These are phyloP conservation scores for Nicator chloris DNA, from an alignment of 2,113 vertebrate genomes.

Conservation along the genomic window DNA sequence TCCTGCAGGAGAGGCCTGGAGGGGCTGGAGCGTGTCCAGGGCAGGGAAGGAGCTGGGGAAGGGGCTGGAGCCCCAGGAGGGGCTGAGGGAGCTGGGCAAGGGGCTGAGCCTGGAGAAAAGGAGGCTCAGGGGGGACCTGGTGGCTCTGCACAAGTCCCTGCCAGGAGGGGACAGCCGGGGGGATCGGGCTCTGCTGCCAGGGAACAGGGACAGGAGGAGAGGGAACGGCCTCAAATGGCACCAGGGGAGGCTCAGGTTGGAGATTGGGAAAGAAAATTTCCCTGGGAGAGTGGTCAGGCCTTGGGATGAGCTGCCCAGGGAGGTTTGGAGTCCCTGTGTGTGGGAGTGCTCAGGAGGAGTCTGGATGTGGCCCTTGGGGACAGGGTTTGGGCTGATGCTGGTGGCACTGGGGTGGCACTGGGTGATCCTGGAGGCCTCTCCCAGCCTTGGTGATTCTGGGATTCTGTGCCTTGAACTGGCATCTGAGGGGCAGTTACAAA, in stretches of 20 bases:
- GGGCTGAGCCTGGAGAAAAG: neutral
- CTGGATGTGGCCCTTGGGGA: neutral
- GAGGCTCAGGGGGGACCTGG: neutral
- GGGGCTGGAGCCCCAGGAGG: too few relatives aligned
- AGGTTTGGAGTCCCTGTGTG: neutral
- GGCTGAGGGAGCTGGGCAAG: neutral
- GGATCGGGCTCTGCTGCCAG: too few relatives aligned
- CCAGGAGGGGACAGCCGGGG: neutral
- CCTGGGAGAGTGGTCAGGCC: neutral
- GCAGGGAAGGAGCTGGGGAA: neutral
- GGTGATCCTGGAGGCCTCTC: accelerated
- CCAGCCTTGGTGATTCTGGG: accelerated
- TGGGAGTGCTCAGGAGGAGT: neutral
- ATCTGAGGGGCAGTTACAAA: neutral
- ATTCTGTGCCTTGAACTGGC: neutral
- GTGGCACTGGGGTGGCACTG: neutral
- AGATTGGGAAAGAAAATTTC: too few relatives aligned
- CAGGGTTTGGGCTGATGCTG: neutral
- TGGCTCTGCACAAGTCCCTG: neutral
- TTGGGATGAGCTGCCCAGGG: neutral
- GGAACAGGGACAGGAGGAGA: neutral
- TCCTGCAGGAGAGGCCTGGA: too few relatives aligned
- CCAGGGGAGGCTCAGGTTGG: too few relatives aligned
- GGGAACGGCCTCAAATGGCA: neutral
- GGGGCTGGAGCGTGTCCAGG: too few relatives aligned